phyloP scores from a whole-genome alignment of 1,140 invertebrate species.

The Platorchestia sp. region DNA sequence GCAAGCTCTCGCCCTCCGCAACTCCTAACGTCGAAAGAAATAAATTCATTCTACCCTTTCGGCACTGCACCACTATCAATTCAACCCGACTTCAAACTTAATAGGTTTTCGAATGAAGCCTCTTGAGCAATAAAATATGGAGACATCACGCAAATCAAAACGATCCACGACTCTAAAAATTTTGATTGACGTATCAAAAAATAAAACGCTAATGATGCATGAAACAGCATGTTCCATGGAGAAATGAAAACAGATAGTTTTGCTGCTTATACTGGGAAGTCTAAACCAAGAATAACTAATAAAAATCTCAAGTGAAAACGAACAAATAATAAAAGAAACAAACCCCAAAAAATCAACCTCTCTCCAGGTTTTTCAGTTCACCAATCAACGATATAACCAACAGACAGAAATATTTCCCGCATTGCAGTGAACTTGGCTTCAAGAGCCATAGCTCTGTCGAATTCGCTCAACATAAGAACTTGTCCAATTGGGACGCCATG shows the following conservation, averaged over 20 bases:
- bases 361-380: neutral
- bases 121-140: neutral
- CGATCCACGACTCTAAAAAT: neutral
- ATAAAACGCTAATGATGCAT: neutral
- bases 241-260: neutral
- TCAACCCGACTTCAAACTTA: neutral
- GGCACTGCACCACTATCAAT: neutral
- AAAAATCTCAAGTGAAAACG: neutral
- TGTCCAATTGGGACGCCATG: neutral
- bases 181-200: neutral
- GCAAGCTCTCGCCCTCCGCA: neutral
- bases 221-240: neutral
- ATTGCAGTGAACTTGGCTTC: neutral
- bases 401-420: slow-evolving; percentile 4
- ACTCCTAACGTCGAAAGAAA: neutral
- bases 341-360: neutral
- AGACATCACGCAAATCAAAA: neutral
- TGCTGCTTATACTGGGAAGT: neutral
- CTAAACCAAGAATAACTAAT: neutral
- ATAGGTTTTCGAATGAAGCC: neutral
- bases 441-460: neutral
- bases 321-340: neutral
- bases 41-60: neutral
- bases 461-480: neutral
- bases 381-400: neutral